Conservation (phyloP, 2,888 invertebrate species). For the Oligia fasciuncula region DNA sequence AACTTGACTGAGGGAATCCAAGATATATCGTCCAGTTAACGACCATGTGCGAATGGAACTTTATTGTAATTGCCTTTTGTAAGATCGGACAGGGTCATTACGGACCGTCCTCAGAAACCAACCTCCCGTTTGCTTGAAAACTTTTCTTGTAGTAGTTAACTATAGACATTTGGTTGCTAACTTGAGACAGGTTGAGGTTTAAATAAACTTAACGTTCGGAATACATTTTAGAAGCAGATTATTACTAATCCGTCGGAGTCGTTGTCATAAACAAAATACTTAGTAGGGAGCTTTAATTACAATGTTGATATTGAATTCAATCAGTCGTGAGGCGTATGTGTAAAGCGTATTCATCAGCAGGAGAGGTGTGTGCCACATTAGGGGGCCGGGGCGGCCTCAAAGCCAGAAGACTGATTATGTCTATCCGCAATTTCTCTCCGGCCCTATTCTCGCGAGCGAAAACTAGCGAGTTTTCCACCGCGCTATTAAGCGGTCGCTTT, state of each 20-base stretch:
- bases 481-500: slow-evolving; percentile 90
- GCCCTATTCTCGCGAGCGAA: slow-evolving; percentile 89
- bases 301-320: slow-evolving; percentile 77
- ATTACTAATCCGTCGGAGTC: slow-evolving; percentile 27
- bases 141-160: slow-evolving; percentile 79
- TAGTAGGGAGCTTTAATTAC: slow-evolving; percentile 65
- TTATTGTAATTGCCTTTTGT: slow-evolving; percentile 90
- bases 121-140: slow-evolving; percentile 83
- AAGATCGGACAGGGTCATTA: slow-evolving; percentile 89
- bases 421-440: slow-evolving; percentile 90
- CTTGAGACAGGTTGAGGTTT: slow-evolving; percentile 69
- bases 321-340: slow-evolving; percentile 79
- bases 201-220: slow-evolving; percentile 58
- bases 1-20: slow-evolving; percentile 83
- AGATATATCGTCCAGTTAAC: slow-evolving; percentile 89
- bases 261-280: slow-evolving; percentile 49
- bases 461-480: slow-evolving; percentile 90
- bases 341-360: slow-evolving; percentile 87
- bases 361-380: slow-evolving; percentile 87
- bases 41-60: slow-evolving; percentile 89
- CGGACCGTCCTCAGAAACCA: slow-evolving; percentile 83
- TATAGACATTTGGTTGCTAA: slow-evolving; percentile 71
- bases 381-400: slow-evolving; percentile 88
- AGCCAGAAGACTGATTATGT: slow-evolving; percentile 90
- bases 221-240: slow-evolving; percentile 43